Conservation (phyloP, 2,888 invertebrate species). For the Eretmocerus hayati region DNA sequence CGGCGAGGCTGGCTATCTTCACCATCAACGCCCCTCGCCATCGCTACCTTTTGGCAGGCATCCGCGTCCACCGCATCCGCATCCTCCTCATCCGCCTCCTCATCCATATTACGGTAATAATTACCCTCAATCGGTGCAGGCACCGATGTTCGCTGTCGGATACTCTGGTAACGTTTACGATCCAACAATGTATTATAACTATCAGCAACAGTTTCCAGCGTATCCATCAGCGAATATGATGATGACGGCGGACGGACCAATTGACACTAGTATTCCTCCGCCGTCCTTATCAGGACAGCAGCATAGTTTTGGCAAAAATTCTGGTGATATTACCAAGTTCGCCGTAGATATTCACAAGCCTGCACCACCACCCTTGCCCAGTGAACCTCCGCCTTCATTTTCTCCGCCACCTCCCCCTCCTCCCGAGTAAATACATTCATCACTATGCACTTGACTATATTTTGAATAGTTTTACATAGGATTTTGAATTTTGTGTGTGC, state of each 20-base stretch:
- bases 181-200: conserved; percentile 35
- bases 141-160: conserved; percentile 22
- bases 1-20: conserved; percentile 28
- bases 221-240: conserved; percentile 37
- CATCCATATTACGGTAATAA: conserved; percentile 18
- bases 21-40: conserved; percentile 11
- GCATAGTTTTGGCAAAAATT: conserved; percentile 11
- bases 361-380: conserved; percentile 50
- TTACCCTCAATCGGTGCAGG: conserved; percentile 9
- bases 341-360: conserved; percentile 27
- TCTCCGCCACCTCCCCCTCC: conserved; percentile 54
- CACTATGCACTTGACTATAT: not conserved
- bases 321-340: conserved; percentile 8
- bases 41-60: conserved; percentile 6
- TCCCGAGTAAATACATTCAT: conserved; percentile 11
- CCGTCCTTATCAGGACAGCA: conserved; percentile 28
- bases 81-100: conserved; percentile 26
- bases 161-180: conserved; percentile 30
- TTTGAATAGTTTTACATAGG: conserved; percentile 3
- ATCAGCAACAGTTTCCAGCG: conserved; percentile 32
- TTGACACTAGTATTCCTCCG: conserved; percentile 42
- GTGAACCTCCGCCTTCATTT: conserved; percentile 55
- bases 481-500: no score
- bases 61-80: conserved; percentile 31
- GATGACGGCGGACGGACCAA: conserved; percentile 36